phyloP scores from a whole-genome alignment of 2,113 vertebrate genomes.

The Dendropsophus ebraccatus region DNA sequence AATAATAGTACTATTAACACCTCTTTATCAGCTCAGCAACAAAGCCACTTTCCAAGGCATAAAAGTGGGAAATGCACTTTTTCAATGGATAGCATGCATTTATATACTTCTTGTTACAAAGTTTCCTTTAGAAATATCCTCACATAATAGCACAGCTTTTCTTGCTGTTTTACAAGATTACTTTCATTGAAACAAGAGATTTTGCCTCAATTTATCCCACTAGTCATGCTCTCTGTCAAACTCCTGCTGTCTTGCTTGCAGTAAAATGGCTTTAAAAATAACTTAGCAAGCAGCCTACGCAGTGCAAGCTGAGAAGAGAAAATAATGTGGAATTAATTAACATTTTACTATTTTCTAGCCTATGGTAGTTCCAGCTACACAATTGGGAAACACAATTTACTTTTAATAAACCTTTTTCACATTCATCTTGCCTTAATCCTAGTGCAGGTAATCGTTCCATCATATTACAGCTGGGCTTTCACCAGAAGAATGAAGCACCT shows the following conservation, averaged over 20 bases:
- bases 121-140: conserved; percentile 47
- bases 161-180: conserved; percentile 57
- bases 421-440: background rate
- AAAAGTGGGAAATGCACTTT: conserved; percentile 37
- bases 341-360: conserved; percentile 37
- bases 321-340: conserved; percentile 53
- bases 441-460: background rate
- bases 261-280: conserved; percentile 69
- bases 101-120: conserved; percentile 29
- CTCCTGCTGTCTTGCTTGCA: conserved; percentile 65
- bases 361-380: background rate
- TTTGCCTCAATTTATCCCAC: conserved; percentile 64
- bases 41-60: conserved; percentile 4
- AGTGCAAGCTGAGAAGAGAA: conserved; percentile 57
- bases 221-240: conserved; percentile 60
- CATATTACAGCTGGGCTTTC: background rate
- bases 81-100: conserved; percentile 6
- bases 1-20: conserved; percentile 22
- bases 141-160: conserved; percentile 38
- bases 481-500: background rate
- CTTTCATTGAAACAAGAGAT: conserved; percentile 63
- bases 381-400: background rate
- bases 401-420: background rate
- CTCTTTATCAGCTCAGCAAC: conserved; percentile 31
- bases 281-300: conserved; percentile 58